Evolutionary conservation across 1,140 invertebrate genomes (phyloP).

Genomic region (Zaprionus gabonicus): DNA sequence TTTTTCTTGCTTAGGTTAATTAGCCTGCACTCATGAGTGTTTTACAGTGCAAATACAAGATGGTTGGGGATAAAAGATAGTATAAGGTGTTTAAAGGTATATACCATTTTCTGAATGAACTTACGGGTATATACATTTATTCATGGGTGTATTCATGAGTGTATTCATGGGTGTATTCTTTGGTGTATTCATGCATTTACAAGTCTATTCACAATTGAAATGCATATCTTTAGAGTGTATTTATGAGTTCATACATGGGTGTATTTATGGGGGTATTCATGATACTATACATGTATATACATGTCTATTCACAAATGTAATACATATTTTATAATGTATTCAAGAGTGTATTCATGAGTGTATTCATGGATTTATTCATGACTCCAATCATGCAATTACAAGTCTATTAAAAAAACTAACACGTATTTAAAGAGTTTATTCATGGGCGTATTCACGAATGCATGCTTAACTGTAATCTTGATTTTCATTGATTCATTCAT

Average conservation of each 20-base stretch:
- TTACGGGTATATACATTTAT: neutral
- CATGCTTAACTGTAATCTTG: neutral
- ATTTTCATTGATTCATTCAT: neutral
- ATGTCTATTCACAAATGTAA: neutral
- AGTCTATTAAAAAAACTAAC: too few relatives aligned
- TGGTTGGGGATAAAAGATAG: too few relatives aligned
- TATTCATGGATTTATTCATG: neutral
- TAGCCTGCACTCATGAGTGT: conserved; percentile 11
- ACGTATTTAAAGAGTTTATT: neutral
- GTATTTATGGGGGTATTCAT: neutral
- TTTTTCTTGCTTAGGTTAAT: conserved; percentile 5
- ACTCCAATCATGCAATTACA: neutral
- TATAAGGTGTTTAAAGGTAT: too few relatives aligned
- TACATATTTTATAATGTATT: neutral
- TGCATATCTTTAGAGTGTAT: neutral
- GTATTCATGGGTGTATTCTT: neutral
- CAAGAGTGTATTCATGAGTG: neutral
- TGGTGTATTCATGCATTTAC: neutral
- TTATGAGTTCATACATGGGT: neutral
- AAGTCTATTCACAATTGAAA: neutral
- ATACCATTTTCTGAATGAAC: too few relatives aligned
- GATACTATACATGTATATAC: neutral
- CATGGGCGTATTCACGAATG: neutral
- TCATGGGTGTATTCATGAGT: conserved; percentile 1
- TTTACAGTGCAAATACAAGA: neutral